Percentiles rank a stretch among this genome's conserved stretches.
phyloP scores from a whole-genome alignment of 2,888 invertebrate species.

The Hypomecis punctinalis region DNA sequence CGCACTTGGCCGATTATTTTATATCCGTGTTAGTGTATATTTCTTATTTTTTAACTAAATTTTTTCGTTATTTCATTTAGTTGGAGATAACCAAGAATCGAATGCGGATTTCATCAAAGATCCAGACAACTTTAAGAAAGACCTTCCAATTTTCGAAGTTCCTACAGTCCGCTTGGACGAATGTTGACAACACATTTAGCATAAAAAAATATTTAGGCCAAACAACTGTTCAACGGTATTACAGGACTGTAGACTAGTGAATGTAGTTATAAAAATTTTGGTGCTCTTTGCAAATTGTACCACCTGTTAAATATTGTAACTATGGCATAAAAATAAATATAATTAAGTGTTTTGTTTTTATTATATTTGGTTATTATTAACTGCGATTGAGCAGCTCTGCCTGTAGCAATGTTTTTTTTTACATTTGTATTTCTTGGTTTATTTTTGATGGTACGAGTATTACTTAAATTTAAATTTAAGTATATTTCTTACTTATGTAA shows the following conservation, averaged over 20 bases:
- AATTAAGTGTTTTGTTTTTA: no score
- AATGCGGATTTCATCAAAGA: constrained; percentile 63
- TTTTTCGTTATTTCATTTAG: not conserved
- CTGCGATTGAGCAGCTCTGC: no score
- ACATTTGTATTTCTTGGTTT: no score
- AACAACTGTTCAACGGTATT: constrained; percentile 1
- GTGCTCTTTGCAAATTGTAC: constrained; percentile 3
- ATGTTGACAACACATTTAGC: constrained; percentile 53
- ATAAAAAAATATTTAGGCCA: not conserved
- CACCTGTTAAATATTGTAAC: not conserved
- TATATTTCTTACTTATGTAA: no score
- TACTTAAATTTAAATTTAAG: no score
- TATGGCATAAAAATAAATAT: not conserved
- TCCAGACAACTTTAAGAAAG: constrained; percentile 57
- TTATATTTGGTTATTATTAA: not conserved
- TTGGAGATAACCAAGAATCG: constrained; percentile 59
- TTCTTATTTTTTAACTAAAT: not conserved
- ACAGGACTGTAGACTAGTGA: constrained; percentile 4
- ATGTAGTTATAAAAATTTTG: not conserved
- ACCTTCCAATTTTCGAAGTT: constrained; percentile 58
- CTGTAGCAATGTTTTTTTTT: no score
- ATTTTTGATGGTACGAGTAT: no score
- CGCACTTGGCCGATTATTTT: no score
- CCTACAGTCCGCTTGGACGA: constrained; percentile 60
- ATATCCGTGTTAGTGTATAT: no score